Evolutionary conservation across 2,113 vertebrate species (phyloP).

Genomic region (Nymphicus hollandicus): DNA sequence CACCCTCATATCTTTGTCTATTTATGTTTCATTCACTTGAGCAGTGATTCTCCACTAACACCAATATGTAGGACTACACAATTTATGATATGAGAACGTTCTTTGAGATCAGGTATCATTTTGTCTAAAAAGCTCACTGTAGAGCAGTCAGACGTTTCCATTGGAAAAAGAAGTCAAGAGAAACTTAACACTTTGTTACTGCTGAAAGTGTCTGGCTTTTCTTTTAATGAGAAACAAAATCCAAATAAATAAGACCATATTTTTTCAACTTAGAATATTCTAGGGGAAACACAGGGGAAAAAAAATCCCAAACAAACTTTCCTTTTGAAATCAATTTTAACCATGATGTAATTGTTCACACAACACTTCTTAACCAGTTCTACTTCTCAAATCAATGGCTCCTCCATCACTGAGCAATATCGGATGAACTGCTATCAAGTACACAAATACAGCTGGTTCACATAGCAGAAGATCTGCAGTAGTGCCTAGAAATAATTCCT

Average conservation of each 20-base stretch:
- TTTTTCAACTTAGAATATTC: neutral
- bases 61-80: neutral
- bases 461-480: neutral
- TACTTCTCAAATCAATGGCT: neutral
- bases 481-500: neutral
- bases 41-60: neutral
- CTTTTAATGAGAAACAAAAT: neutral
- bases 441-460: neutral
- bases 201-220: neutral
- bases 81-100: neutral
- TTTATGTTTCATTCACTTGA: neutral
- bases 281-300: neutral
- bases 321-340: neutral
- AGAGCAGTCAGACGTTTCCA: neutral
- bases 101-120: neutral
- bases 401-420: neutral
- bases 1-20: neutral
- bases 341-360: neutral
- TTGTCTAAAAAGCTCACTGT: neutral
- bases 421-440: neutral
- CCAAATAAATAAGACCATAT: neutral
- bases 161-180: neutral
- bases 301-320: neutral
- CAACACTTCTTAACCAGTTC: neutral
- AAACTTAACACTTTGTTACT: neutral